Percentiles rank a stretch among this genome's conserved stretches.
Conservation (phyloP, 2,797 vertebrate species). For the Hydrocynus forskahlii region DNA sequence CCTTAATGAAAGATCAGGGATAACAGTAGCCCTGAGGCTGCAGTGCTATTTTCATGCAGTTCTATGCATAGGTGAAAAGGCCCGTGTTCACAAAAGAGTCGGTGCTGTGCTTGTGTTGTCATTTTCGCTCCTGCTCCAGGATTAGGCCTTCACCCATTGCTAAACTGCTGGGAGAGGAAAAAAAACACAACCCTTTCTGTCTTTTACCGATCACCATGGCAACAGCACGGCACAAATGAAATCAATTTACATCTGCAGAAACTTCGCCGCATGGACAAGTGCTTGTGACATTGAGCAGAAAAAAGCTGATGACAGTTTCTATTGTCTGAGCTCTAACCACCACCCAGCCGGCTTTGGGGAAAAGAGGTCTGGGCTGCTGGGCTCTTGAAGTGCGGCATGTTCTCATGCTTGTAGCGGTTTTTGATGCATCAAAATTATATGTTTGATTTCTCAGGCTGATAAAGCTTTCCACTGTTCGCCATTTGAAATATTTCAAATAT, state of each 20-base stretch:
- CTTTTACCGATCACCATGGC: slow-evolving; percentile 15
- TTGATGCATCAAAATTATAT: background rate
- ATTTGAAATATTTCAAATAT: background rate
- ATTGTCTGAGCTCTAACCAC: slow-evolving; percentile 35
- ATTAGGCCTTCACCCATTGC: slow-evolving; percentile 22
- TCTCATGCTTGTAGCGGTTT: slow-evolving; percentile 24
- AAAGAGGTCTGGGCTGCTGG: background rate
- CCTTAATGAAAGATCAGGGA: background rate
- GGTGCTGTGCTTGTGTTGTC: slow-evolving; percentile 7
- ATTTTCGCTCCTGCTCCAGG: slow-evolving; percentile 2
- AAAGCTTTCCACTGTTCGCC: background rate
- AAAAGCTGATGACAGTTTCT: slow-evolving; percentile 37
- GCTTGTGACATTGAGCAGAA: slow-evolving; percentile 49
- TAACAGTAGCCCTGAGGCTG: background rate
- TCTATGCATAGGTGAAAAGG: background rate
- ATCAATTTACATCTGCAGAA: slow-evolving; percentile 42
- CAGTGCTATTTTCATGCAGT: background rate
- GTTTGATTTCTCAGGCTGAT: background rate
- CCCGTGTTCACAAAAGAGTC: background rate
- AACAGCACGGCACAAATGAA: slow-evolving; percentile 33
- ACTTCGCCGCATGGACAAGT: slow-evolving; percentile 37
- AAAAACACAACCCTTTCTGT: slow-evolving; percentile 33
- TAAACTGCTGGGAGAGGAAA: slow-evolving; percentile 1
- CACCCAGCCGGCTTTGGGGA: slow-evolving; percentile 14
- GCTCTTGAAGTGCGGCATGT: slow-evolving; percentile 17